A percentile compares a stretch with the other conserved stretches of the same genome.
Evolutionary conservation across 2,797 vertebrate genomes (phyloP).

Genomic region (Emydoidea blandingii): DNA sequence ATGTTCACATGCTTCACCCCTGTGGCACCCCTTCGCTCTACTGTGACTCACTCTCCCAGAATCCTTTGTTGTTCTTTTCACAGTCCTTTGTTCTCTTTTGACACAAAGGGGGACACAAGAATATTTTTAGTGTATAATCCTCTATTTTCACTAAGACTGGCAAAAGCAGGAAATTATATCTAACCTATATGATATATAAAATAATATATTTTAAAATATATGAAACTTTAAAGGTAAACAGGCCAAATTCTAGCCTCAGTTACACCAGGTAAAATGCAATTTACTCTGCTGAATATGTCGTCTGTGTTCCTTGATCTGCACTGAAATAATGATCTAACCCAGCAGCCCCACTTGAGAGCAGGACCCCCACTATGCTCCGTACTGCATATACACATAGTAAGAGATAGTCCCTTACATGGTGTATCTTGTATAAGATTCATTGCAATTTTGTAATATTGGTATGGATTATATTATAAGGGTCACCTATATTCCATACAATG

Average conservation of each 20-base stretch:
- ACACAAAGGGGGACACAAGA: not conserved
- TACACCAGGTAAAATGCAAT: not conserved
- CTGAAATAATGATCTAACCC: not conserved
- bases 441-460: too few relatives aligned
- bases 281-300: not conserved
- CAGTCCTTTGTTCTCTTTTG: not conserved
- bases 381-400: not conserved
- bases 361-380: not conserved
- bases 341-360: not conserved
- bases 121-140: not conserved
- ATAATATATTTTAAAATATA: not conserved
- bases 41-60: not conserved
- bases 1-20: not conserved
- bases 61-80: not conserved
- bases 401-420: too few relatives aligned
- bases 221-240: not conserved
- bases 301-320: not conserved
- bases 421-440: too few relatives aligned
- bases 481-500: too few relatives aligned
- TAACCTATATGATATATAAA: not conserved
- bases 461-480: too few relatives aligned
- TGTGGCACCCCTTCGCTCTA: not conserved
- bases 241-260: not conserved
- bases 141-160: not conserved
- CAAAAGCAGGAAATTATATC: not conserved